Evolutionary conservation across 2,797 vertebrate species (phyloP), one percentile per base, ranked within the genome.

Genomic region (Hoplostethus mediterraneus): DNA sequence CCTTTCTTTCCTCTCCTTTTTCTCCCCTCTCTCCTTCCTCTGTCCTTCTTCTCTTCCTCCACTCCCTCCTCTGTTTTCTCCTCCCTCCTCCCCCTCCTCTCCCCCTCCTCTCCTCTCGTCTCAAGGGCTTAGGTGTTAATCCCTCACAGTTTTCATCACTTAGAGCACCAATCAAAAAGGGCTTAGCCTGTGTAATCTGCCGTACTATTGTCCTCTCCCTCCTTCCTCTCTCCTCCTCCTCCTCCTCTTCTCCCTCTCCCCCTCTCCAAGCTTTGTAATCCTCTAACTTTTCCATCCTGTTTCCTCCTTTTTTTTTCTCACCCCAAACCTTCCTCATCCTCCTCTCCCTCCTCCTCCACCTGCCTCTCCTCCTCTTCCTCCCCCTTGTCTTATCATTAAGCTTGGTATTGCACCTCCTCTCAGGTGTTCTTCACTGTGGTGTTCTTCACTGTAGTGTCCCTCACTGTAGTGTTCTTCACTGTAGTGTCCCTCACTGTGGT

Each of bases 151-250:
- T 87, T 88, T 89, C 76, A 83, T 80, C 85, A 85, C 66, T 82
- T 80, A 85, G 45, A 73, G 71, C 63, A 70, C 79, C 83, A 89
- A 87, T 92, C 86, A 90, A 89, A 87, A 89, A 83, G 67, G 84
- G 70, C 28, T 91, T 89, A 87, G 71, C 12, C 44, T 54, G 63
- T 76, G 53, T 85, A 85, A 87, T 87, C 77, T 79, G 28, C 65
- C 69, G 51, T 63, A 58, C 73, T 53, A 58, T 84, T 67, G 75
- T 81, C 64, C 71, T 60, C 59, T 47, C 63, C 52, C 47, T 11
- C 59, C 52, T 21, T 33, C 75, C 38, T n/a, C 55, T 51, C 55
- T 2, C 28, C 61, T 54, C 53, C 21, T n/a, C 49, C 63, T 25
- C 54, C 47, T 63, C 52, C 9, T 33, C 9, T 33, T 49, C 49